Base-by-base conservation (phyloP, 2,888 invertebrate species). In the Lepetodrilus schrolli region DNA sequence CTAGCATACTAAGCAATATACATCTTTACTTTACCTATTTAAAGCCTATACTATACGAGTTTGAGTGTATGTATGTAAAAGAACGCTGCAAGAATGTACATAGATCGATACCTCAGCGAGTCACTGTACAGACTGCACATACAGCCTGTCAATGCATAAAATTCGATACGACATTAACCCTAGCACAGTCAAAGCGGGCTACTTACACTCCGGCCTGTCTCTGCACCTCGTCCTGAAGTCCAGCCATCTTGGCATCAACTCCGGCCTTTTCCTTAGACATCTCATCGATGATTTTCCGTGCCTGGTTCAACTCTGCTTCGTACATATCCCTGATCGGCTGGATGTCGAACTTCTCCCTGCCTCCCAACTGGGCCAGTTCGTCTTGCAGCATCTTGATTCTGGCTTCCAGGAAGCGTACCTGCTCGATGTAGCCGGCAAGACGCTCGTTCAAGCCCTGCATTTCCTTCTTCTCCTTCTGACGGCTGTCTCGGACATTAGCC, bases 381-480 rank as follows among this genome's bases (percentile, higher is more conserved):
- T 83, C 84, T n/a, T 83, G 82, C 48, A 90, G 78, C 36, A 86
- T 84, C 74, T 86, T 85, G 81, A 87, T 88, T 77, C 88, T 87
- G 30, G 88, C 90, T 79, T 91, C 90, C 72, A 91, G 79, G 78
- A 88, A 91, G 66, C 89, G 83, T 4, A 84, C 85, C 82, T 91
- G 91, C 87, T 92, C 92, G 80, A 92, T 91, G 86, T 92, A 92
- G 81, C 82, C 85, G 73, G 92, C 92, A 72, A 92, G 89, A 38
- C 91, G 87, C 80, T 91, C 91, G 86, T 92, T 92, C 77, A 92
- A 82, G 70, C 91, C 91, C 78, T 89, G 89, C 88, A 92, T 88
- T 78, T 92, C 91, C 77, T 89, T 90, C 88, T 92, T 92, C 82
- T 92, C 92, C 75, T 87, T 88, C 69, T 90, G 91, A 43, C 92